Base-by-base conservation (phyloP, 2,888 invertebrate species). In the Macaria notata region DNA sequence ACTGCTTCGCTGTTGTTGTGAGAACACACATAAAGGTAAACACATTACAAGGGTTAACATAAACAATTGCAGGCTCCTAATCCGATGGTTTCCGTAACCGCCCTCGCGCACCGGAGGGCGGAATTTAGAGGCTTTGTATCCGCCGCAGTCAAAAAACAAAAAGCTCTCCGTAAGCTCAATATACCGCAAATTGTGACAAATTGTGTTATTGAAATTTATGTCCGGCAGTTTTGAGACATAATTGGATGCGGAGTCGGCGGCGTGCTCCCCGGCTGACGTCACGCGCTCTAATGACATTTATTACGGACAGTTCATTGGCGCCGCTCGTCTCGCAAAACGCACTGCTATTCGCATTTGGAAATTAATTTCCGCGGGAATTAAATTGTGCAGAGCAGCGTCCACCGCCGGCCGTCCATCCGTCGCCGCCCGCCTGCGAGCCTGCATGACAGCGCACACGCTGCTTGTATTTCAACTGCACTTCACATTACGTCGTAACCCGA, bases 171-270 rank as follows among this genome's bases (percentile, higher is more conserved):
- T 59, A 66, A 73, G 68, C 66, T 71, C n/a, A n/a, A n/a, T n/a
- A 68, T 75, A 70, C 83, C 84, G 74, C 83, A 85, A 84, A 84
- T 83, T 83, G 83, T 84, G 83, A 84, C 84, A 85, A 86, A 87
- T 86, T 84, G 81, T 83, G 78, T 86, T 86, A 85, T 86, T 83
- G 85, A 85, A 87, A 87, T 88, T 87, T 84, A 86, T 85, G 85
- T 84, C 79, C 81, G 78, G 80, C 83, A 83, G 83, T 86, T 85
- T 88, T 86, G 82, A 83, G 83, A 83, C 80, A 81, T 86, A 88
- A 86, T 85, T 88, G 84, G 83, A 84, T 81, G 82, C 78, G 77
- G 81, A 80, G 78, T 75, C 79, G 70, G 36, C 36, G 44, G 44
- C 80, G 81, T 78, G 75, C 81, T 83, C 70, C 74, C 76, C 66